Percentiles rank a stretch among this genome's conserved stretches.
Conservation (phyloP, 2,113 vertebrate species). For the Callopanchax toddi region DNA sequence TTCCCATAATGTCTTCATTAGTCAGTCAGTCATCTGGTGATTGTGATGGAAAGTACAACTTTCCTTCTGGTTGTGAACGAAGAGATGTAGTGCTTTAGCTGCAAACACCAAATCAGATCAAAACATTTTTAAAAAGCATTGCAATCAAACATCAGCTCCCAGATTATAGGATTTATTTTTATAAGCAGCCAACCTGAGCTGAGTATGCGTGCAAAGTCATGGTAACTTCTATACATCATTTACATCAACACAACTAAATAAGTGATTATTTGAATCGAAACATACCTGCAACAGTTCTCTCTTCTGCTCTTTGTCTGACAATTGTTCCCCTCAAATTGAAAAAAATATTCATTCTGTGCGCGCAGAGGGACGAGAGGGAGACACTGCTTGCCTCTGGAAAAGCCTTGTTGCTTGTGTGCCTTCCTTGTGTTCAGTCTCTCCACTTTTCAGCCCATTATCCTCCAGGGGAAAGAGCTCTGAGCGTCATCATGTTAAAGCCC, state of each 20-base stretch:
- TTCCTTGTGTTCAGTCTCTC: constrained; percentile 62
- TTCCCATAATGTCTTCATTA: constrained; percentile 5
- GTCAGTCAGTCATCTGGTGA: constrained; percentile 36
- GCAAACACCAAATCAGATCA: not conserved
- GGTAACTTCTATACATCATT: constrained; percentile 35
- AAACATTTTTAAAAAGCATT: not conserved
- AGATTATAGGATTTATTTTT: constrained; percentile 25
- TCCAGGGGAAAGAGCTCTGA: constrained; percentile 63
- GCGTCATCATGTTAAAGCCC: constrained; percentile 71
- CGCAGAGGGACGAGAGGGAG: constrained; percentile 15
- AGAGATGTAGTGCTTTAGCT: not conserved
- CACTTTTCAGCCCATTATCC: constrained; percentile 67
- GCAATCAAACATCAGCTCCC: not conserved
- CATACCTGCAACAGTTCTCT: constrained; percentile 67
- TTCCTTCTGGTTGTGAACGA: not conserved
- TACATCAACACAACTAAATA: not conserved
- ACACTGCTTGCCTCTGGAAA: constrained; percentile 40
- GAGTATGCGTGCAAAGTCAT: constrained; percentile 33
- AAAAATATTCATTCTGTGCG: constrained; percentile 68
- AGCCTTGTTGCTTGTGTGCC: constrained; percentile 38
- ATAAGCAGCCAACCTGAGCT: not conserved
- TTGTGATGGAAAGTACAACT: constrained; percentile 29
- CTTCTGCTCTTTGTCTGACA: constrained; percentile 57
- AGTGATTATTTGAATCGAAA: not conserved
- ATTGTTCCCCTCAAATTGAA: constrained; percentile 64